These are phyloP conservation scores for Sylvilagus floridanus DNA, from an alignment of 2,797 vertebrate species.

Conservation along the genomic window DNA sequence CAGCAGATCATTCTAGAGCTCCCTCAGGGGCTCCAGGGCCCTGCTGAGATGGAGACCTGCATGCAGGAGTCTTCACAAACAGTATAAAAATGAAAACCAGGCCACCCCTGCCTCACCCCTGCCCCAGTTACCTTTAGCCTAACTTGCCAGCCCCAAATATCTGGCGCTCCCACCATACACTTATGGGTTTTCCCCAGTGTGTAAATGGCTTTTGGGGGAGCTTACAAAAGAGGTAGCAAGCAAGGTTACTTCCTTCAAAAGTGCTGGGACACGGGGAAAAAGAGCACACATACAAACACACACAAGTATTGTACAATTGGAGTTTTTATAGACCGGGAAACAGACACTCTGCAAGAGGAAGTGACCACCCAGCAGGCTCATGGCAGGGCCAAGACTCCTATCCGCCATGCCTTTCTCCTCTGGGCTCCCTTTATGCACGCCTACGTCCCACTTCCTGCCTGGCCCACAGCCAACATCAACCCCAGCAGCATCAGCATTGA, in stretches of 20 bases:
- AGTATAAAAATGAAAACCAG: neutral
- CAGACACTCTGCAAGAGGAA: constrained; percentile 62
- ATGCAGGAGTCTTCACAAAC: neutral
- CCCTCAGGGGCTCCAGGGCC: neutral
- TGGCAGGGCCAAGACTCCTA: neutral
- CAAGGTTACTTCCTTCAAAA: constrained; percentile 74
- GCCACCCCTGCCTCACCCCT: neutral
- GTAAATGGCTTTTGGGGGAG: neutral
- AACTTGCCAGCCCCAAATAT: neutral
- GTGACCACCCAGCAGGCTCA: neutral
- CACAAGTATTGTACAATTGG: constrained; percentile 17
- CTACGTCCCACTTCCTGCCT: neutral
- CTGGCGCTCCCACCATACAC: neutral
- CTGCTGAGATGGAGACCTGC: neutral
- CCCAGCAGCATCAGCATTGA: neutral
- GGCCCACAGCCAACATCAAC: neutral
- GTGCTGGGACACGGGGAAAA: constrained; percentile 50
- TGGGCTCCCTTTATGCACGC: neutral
- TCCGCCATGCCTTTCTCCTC: neutral
- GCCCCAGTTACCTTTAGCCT: neutral
- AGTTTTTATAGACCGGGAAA: constrained; percentile 74
- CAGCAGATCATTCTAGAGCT: neutral
- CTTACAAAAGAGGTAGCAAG: constrained; percentile 2
- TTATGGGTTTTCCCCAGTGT: neutral
- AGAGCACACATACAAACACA: constrained; percentile 49